phyloP scores from a whole-genome alignment of 64 coral and sea anemone genomes.

The Montipora cactus region DNA sequence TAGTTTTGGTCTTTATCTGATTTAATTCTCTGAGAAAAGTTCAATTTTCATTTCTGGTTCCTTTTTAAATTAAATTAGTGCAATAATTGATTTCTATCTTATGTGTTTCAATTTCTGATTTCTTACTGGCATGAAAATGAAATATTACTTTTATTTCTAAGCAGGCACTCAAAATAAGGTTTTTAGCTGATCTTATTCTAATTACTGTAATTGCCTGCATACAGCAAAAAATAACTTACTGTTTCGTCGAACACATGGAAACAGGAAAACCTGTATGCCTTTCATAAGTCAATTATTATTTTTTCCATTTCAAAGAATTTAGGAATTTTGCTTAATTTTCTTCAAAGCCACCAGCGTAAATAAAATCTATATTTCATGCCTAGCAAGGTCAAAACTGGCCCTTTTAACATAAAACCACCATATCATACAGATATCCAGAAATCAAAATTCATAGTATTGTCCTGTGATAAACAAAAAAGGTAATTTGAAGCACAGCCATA shows the following conservation, averaged over 20 bases:
- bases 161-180: conserved; percentile 72
- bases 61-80: conserved; percentile 90
- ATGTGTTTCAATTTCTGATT: conserved; percentile 72
- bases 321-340: conserved; percentile 1
- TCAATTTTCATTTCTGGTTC: conserved; percentile 77
- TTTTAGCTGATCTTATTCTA: conserved; percentile 77
- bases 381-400: conserved; percentile 41
- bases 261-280: not conserved
- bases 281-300: conserved; percentile 34
- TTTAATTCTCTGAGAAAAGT: conserved; percentile 81
- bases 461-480: conserved; percentile 32
- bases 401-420: conserved; percentile 48
- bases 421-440: conserved; percentile 51
- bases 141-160: conserved; percentile 84
- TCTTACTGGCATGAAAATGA: conserved; percentile 72
- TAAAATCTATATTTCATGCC: conserved; percentile 54
- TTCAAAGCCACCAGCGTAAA: conserved; percentile 18
- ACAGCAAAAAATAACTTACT: not conserved
- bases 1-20: conserved; percentile 84
- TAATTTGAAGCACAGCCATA: conserved; percentile 51
- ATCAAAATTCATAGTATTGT: conserved; percentile 58
- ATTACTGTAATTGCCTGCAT: conserved; percentile 69
- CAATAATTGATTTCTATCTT: conserved; percentile 91
- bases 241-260: not conserved
- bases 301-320: not conserved